Conservation (phyloP, 2,113 vertebrate species). For the Pollimyrus isidori region DNA sequence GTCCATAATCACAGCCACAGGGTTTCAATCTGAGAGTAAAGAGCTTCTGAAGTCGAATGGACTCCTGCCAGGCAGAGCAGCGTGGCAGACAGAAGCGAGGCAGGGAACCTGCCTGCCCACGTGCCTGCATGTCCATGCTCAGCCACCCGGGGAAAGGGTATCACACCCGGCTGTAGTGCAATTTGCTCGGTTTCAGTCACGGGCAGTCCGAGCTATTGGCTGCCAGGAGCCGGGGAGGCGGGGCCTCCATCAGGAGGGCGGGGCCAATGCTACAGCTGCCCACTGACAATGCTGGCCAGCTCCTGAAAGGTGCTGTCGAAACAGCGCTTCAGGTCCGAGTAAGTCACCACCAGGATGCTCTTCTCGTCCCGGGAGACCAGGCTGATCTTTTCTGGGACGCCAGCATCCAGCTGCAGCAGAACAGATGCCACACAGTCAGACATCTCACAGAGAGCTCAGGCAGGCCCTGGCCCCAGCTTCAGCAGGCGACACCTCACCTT, state of each 20-base stretch:
- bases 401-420: constrained; percentile 83
- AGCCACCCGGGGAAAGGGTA: background rate
- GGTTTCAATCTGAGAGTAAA: constrained; percentile 61
- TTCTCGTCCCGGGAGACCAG: constrained; percentile 97
- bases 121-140: constrained; percentile 28
- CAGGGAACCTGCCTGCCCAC: constrained; percentile 55
- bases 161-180: constrained; percentile 75
- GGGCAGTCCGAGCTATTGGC: constrained; percentile 41
- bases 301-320: constrained; percentile 99
- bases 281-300: constrained; percentile 85
- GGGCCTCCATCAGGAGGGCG: constrained; percentile 65
- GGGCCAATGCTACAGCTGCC: constrained; percentile 62
- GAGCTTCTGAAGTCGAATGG: constrained; percentile 36
- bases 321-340: constrained; percentile 98
- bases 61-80: constrained; percentile 88
- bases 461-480: background rate
- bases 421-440: constrained; percentile 35
- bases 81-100: constrained; percentile 88
- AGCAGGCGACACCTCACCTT: constrained; percentile 67
- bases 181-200: constrained; percentile 73
- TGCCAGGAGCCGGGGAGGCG: constrained; percentile 64
- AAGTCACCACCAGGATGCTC: constrained; percentile 95
- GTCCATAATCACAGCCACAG: constrained; percentile 72
- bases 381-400: constrained; percentile 98
- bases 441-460: background rate